Percentiles rank a stretch among this genome's conserved stretches.
Conservation (phyloP, 2,797 vertebrate species). For the Chiroxiphia lanceolata region DNA sequence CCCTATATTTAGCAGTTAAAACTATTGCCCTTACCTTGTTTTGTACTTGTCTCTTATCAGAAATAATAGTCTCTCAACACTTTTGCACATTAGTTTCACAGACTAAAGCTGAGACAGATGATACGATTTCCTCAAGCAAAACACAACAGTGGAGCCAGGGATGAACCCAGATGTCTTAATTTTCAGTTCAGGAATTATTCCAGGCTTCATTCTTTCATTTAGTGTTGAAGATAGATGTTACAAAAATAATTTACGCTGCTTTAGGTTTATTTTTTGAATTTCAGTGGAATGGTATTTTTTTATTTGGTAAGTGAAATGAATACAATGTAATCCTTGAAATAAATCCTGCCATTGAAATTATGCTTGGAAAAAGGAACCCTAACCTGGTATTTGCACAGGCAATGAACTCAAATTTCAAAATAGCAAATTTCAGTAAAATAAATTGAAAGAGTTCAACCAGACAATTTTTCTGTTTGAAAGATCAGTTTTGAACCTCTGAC, state of each 20-base stretch:
- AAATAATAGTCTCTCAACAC: background rate
- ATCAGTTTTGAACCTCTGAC: background rate
- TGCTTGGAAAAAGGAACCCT: background rate
- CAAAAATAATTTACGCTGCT: constrained; percentile 19
- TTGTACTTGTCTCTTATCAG: background rate
- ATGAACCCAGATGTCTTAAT: background rate
- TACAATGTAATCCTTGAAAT: constrained; percentile 2
- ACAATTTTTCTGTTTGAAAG: background rate
- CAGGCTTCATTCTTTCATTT: constrained; percentile 3
- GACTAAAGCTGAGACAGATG: background rate
- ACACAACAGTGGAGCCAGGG: background rate
- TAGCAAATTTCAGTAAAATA: constrained; percentile 25
- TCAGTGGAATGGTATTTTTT: background rate
- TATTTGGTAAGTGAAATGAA: constrained; percentile 1
- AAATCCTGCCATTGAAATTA: constrained; percentile 8
- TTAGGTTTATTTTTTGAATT: constrained; percentile 27
- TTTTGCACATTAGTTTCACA: background rate
- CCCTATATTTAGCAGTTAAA: background rate
- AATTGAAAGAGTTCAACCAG: background rate
- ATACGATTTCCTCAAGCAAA: constrained; percentile 18
- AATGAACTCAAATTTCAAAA: constrained; percentile 16
- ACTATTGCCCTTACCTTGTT: background rate
- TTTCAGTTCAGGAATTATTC: constrained; percentile 19
- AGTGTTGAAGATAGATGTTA: background rate
- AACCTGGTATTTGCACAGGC: background rate